These are phyloP conservation scores for Brachyhypopomus occidentalis DNA, from an alignment of 2,113 vertebrate genomes.

Conservation along the genomic window DNA sequence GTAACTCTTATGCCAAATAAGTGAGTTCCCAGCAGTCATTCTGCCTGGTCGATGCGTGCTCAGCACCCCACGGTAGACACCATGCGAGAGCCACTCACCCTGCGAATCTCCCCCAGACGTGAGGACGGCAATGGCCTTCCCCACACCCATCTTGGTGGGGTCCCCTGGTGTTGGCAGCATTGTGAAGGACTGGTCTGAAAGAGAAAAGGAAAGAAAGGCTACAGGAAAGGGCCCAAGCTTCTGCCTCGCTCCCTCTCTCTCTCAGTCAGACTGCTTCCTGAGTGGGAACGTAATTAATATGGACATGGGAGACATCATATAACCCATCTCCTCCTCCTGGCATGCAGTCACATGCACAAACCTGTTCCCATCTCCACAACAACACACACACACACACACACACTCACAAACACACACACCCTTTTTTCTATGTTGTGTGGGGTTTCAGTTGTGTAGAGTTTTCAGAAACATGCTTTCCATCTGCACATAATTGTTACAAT, in stretches of 20 bases:
- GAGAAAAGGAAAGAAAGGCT: constrained; percentile 24
- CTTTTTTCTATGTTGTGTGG: constrained; percentile 14
- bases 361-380: background rate
- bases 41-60: background rate
- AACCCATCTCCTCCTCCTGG: constrained; percentile 19
- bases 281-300: constrained; percentile 7
- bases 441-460: background rate
- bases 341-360: constrained; percentile 13
- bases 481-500: too few relatives aligned
- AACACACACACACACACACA: background rate
- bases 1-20: too few relatives aligned
- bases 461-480: constrained; percentile 12
- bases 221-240: background rate
- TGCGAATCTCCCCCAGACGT: constrained; percentile 94
- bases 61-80: background rate
- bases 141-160: constrained; percentile 76
- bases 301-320: constrained; percentile 6
- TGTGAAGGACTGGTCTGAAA: constrained; percentile 33
- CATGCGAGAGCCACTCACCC: constrained; percentile 73
- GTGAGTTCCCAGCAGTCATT: background rate
- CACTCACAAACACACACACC: too few relatives aligned
- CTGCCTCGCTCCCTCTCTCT: background rate
- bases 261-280: constrained; percentile 3
- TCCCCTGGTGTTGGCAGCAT: constrained; percentile 60
- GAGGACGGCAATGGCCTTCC: constrained; percentile 90